Percentiles rank a stretch among this genome's conserved stretches.
phyloP scores from a whole-genome alignment of 2,797 vertebrate genomes.

The Picus viridis region DNA sequence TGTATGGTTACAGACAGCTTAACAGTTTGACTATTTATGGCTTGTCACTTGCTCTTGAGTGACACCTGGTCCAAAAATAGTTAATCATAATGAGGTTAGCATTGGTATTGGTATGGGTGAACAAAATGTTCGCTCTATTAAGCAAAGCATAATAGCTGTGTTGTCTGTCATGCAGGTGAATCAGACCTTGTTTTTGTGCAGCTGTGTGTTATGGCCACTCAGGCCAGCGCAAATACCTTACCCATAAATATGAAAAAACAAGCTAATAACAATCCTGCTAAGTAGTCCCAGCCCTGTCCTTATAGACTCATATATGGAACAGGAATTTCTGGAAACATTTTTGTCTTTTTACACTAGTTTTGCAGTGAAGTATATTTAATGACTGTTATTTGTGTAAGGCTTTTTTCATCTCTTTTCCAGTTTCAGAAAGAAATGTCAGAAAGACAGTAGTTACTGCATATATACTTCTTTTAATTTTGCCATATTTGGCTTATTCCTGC shows the following conservation, averaged over 20 bases:
- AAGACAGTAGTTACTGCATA: neutral
- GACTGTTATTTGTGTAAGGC: neutral
- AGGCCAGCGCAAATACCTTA: neutral
- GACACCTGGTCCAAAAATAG: neutral
- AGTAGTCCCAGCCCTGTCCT: neutral
- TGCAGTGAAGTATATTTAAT: neutral
- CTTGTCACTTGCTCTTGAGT: neutral
- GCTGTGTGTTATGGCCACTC: neutral
- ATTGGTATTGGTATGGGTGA: neutral
- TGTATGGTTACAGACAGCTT: accelerated
- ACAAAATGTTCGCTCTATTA: neutral
- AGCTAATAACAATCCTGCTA: neutral
- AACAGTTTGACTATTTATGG: neutral
- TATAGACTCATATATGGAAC: neutral
- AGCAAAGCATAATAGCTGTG: accelerated
- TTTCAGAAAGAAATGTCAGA: neutral
- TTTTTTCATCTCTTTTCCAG: neutral
- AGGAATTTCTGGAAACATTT: neutral
- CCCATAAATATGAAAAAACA: neutral
- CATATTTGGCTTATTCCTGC: neutral
- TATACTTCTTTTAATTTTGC: neutral
- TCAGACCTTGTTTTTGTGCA: neutral
- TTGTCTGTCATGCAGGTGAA: neutral
- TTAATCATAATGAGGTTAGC: neutral
- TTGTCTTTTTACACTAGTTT: neutral